A percentile compares a stretch with the other conserved stretches of the same genome.
Evolutionary conservation across 2,113 vertebrate species (phyloP).

Genomic region (Crocuta crocuta): DNA sequence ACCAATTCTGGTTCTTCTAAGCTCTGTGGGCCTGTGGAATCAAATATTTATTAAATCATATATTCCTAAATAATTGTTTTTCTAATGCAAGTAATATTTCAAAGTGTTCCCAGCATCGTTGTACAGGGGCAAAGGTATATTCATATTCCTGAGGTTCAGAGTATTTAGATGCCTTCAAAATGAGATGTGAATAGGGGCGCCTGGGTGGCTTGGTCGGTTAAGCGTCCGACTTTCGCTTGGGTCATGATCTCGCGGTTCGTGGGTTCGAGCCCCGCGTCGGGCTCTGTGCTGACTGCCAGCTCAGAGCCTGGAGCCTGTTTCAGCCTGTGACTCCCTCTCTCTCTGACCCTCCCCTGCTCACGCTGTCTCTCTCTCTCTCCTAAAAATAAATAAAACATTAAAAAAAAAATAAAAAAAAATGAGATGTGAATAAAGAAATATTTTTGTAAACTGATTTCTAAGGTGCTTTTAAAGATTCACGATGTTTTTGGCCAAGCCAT

Average conservation of each 20-base stretch:
- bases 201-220: too few relatives aligned
- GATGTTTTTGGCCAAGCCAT: background rate
- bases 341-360: too few relatives aligned
- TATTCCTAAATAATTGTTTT: background rate
- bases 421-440: background rate
- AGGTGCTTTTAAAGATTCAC: background rate
- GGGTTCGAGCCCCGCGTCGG: too few relatives aligned
- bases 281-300: too few relatives aligned
- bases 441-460: background rate
- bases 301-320: too few relatives aligned
- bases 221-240: too few relatives aligned
- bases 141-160: background rate
- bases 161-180: slow-evolving; percentile 24
- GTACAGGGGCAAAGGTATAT: background rate
- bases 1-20: background rate
- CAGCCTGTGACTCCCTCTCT: too few relatives aligned
- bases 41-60: background rate
- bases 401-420: too few relatives aligned
- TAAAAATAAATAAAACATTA: too few relatives aligned
- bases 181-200: background rate
- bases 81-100: slow-evolving; percentile 18
- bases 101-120: background rate
- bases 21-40: background rate
- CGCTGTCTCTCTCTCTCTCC: too few relatives aligned
- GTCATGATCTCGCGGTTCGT: too few relatives aligned